A percentile compares a stretch with the other conserved stretches of the same genome.
Conservation (phyloP, 2,113 vertebrate species). For the Mobula hypostoma region DNA sequence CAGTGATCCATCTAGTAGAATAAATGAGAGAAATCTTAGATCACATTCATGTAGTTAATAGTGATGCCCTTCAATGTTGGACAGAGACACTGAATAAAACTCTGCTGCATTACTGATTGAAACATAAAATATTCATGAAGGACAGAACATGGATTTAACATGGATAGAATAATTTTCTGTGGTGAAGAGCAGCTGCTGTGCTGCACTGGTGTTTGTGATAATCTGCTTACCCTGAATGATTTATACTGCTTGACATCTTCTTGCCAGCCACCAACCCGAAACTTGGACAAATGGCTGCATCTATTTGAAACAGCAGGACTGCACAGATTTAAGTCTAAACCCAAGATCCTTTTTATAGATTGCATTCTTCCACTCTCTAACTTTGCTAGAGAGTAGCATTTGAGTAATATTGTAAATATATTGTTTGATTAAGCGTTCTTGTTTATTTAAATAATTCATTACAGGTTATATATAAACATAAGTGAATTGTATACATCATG, state of each 20-base stretch:
- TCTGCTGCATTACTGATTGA: not conserved
- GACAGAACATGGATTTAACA: not conserved
- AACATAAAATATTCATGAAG: not conserved
- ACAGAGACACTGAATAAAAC: not conserved
- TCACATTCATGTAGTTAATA: not conserved
- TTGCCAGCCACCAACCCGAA: not conserved
- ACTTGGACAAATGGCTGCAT: not conserved
- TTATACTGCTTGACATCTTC: not conserved
- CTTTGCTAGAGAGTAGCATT: not conserved
- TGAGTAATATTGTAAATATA: too few relatives aligned
- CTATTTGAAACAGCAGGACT: not conserved
- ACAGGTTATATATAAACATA: too few relatives aligned
- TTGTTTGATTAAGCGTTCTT: too few relatives aligned
- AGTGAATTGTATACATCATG: too few relatives aligned
- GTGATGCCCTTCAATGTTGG: not conserved
- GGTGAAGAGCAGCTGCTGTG: not conserved
- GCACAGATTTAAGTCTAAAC: not conserved
- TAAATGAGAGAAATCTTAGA: not conserved
- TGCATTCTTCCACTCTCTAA: not conserved
- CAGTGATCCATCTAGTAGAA: not conserved
- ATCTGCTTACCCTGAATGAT: not conserved
- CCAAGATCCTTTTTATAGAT: not conserved
- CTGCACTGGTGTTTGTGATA: not conserved
- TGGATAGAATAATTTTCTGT: not conserved
- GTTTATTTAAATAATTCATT: too few relatives aligned